Conservation (phyloP, 2,113 vertebrate genomes). For the Crotalus helleri region DNA sequence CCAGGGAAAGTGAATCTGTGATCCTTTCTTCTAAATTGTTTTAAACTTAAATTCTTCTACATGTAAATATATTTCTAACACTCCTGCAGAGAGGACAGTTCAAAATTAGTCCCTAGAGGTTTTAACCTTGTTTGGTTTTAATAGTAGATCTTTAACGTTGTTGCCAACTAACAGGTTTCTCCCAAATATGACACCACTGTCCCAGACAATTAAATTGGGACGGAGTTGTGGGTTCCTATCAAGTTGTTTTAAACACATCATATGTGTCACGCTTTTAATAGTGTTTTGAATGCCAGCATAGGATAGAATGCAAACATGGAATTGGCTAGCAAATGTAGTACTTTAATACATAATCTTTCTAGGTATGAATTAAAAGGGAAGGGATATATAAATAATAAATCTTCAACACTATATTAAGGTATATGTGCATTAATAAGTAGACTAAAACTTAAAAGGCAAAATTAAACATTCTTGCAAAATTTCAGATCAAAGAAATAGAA, state of each 20-base stretch:
- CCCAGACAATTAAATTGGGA: background rate
- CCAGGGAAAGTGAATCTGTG: background rate
- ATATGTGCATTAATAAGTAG: background rate
- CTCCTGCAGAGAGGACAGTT: background rate
- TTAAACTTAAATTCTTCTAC: background rate
- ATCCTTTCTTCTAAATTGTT: background rate
- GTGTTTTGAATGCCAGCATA: background rate
- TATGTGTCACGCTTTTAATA: background rate
- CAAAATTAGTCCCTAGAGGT: background rate
- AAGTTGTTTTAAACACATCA: background rate
- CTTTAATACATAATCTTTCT: background rate
- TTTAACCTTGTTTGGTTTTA: background rate
- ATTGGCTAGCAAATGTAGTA: background rate
- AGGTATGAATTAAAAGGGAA: constrained; percentile 9
- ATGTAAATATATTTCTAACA: background rate
- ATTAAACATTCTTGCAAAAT: background rate
- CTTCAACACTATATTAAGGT: constrained; percentile 19
- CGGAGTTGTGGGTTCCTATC: background rate
- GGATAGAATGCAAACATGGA: background rate
- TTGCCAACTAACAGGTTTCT: background rate
- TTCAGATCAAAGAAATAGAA: background rate
- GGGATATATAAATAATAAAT: background rate
- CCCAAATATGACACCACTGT: background rate
- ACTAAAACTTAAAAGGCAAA: background rate
- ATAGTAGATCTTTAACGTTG: background rate